phyloP scores from a whole-genome alignment of 35 echinoderm and acorn worm genomes.

The Apostichopus japonicus region DNA sequence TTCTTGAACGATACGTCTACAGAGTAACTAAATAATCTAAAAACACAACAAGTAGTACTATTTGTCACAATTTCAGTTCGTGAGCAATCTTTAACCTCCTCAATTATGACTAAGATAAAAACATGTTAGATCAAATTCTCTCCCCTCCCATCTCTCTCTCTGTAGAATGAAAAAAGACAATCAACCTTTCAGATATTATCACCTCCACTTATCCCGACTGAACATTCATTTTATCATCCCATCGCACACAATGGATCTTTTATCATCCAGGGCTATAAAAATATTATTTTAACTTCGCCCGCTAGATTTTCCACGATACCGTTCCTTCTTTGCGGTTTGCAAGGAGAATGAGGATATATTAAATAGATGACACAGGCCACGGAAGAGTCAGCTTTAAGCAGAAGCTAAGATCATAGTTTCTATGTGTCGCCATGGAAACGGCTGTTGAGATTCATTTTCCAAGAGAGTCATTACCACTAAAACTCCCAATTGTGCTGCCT shows the following conservation, averaged over 20 bases:
- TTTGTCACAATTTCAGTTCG: background rate
- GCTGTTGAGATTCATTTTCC: slow-evolving; percentile 34
- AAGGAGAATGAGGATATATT: slow-evolving; percentile 12
- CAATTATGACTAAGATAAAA: background rate
- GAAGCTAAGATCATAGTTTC: slow-evolving; percentile 34
- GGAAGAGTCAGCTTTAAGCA: background rate
- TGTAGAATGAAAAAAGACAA: background rate
- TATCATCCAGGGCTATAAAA: background rate
- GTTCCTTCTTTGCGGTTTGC: background rate
- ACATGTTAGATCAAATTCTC: background rate
- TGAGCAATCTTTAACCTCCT: background rate
- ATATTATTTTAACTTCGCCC: background rate
- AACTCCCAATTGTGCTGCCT: slow-evolving; percentile 43
- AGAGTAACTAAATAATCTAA: too few species aligned
- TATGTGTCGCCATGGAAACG: slow-evolving; percentile 21
- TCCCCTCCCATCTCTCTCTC: background rate
- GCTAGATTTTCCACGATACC: background rate
- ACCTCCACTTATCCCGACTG: background rate
- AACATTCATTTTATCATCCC: slow-evolving; percentile 13
- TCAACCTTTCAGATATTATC: background rate
- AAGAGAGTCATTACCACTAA: slow-evolving; percentile 48
- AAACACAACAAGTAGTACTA: background rate
- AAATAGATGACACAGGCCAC: slow-evolving; percentile 38
- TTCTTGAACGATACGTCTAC: too few species aligned
- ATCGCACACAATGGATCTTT: background rate